Conservation (phyloP, 2,888 invertebrate species). For the Gortyna flavago region DNA sequence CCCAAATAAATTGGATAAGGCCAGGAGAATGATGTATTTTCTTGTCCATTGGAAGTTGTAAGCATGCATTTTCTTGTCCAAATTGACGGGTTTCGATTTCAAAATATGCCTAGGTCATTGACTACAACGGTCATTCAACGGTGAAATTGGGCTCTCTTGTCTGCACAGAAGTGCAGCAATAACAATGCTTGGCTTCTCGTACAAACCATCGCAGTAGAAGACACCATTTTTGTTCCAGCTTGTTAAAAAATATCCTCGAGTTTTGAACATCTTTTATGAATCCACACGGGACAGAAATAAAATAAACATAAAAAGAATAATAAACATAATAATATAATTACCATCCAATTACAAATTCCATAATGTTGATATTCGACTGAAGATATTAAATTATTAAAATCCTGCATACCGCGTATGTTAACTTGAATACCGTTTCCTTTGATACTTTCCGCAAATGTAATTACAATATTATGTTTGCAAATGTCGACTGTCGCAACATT, state of each 20-base stretch:
- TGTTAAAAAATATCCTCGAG: background rate
- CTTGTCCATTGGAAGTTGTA: background rate
- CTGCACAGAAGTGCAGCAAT: background rate
- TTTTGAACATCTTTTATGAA: background rate
- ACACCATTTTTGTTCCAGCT: background rate
- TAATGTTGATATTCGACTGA: slow-evolving; percentile 20
- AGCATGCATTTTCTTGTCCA: background rate
- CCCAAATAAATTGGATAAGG: no score
- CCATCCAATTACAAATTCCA: slow-evolving; percentile 5
- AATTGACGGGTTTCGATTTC: no score
- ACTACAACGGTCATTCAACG: no score
- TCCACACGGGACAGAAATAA: background rate
- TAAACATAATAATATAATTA: slow-evolving; percentile 4
- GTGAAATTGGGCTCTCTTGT: background rate
- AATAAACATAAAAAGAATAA: no score
- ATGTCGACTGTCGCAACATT: slow-evolving; percentile 32
- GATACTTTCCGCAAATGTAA: slow-evolving; percentile 29
- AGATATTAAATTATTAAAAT: slow-evolving; percentile 20
- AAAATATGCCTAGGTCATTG: background rate
- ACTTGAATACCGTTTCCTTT: slow-evolving; percentile 32
- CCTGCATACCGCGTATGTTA: slow-evolving; percentile 5
- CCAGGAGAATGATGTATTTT: background rate
- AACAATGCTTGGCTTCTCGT: background rate
- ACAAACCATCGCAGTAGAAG: background rate
- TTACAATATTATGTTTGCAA: slow-evolving; percentile 27